Percentiles rank a stretch among this genome's conserved stretches.
Conservation (phyloP, 1,140 invertebrate genomes). For the Saxidomus purpurata region DNA sequence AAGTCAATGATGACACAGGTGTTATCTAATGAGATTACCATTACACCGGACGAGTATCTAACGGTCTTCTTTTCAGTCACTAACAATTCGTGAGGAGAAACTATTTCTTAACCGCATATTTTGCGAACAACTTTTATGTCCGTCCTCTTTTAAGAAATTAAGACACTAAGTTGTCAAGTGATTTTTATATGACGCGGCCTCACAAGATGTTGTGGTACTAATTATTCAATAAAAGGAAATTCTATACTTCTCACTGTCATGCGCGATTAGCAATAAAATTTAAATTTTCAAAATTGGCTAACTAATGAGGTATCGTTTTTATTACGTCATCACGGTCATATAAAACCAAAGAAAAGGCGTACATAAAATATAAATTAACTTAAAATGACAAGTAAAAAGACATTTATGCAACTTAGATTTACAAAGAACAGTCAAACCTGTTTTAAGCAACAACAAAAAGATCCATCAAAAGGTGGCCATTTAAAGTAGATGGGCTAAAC, state of each 20-base stretch:
- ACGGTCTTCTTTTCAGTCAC: background rate
- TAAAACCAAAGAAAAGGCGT: too few relatives aligned
- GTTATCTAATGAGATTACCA: background rate
- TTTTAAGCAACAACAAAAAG: too few relatives aligned
- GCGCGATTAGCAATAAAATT: background rate
- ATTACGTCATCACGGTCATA: too few relatives aligned
- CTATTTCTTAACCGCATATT: background rate
- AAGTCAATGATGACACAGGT: background rate
- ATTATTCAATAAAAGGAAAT: constrained; percentile 19
- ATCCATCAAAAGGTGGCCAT: too few relatives aligned
- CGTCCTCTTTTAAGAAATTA: background rate
- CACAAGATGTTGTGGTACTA: constrained; percentile 4
- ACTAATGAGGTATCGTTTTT: background rate
- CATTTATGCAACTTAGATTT: too few relatives aligned
- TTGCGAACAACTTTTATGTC: background rate
- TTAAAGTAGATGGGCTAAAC: too few relatives aligned
- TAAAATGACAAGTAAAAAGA: too few relatives aligned
- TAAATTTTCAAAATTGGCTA: background rate
- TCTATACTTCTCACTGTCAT: constrained; percentile 16
- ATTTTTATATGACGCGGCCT: background rate
- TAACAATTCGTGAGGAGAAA: background rate
- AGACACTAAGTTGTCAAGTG: background rate
- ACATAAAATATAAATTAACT: too few relatives aligned
- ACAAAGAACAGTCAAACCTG: too few relatives aligned
- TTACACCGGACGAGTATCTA: background rate